A percentile compares a stretch with the other conserved stretches of the same genome.
Conservation (phyloP, 2,113 vertebrate species). For the Ginglymostoma cirratum region DNA sequence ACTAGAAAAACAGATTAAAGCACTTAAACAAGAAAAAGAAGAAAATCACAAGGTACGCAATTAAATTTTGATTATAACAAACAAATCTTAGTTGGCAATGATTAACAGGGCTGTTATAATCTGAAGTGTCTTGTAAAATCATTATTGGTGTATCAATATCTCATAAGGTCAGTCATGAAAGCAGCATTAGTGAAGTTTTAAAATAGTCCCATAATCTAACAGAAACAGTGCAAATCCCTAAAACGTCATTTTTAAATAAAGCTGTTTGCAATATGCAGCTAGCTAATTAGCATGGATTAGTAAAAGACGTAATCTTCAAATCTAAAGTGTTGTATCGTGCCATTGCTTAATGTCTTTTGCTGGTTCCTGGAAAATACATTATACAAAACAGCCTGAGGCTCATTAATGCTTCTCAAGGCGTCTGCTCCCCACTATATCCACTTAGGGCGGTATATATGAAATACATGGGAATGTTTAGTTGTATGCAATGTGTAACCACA, state of each 20-base stretch:
- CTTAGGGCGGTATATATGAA: background rate
- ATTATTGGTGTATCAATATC: background rate
- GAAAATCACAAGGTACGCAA: slow-evolving; percentile 81
- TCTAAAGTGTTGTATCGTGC: background rate
- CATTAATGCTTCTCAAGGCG: background rate
- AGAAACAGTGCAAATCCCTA: background rate
- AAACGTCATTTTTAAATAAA: background rate
- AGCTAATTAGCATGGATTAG: background rate
- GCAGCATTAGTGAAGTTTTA: background rate
- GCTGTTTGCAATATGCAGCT: background rate
- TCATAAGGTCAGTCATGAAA: background rate
- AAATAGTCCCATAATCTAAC: background rate
- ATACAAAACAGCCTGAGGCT: background rate
- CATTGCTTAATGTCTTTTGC: background rate
- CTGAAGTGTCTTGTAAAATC: background rate
- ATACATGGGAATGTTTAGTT: background rate
- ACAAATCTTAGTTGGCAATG: background rate
- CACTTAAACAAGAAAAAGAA: slow-evolving; percentile 78
- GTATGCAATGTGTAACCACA: background rate
- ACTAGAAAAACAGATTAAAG: slow-evolving; percentile 81
- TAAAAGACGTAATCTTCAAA: background rate
- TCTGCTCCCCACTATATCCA: background rate
- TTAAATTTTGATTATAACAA: slow-evolving; percentile 7
- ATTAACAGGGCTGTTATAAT: background rate
- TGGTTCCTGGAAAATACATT: background rate